Percentiles rank a stretch among this genome's conserved stretches.
Conservation (phyloP, 2,888 invertebrate species). For the Amiota minor region DNA sequence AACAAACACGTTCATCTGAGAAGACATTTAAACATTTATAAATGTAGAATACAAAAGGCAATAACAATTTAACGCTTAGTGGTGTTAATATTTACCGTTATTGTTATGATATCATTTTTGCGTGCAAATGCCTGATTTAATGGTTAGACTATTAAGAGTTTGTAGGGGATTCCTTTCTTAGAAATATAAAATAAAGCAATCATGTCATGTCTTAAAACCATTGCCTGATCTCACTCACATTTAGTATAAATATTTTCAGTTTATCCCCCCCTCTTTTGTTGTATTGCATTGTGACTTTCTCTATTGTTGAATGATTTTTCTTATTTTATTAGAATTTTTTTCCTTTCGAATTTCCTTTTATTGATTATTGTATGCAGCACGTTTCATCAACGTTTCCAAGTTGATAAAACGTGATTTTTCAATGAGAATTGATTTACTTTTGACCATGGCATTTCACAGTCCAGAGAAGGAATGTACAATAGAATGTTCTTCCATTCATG, state of each 20-base stretch:
- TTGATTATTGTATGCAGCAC: conserved; percentile 13
- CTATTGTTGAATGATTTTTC: background rate
- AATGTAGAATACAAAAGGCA: background rate
- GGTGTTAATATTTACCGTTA: conserved; percentile 33
- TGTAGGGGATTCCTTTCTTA: too few relatives aligned
- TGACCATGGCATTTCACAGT: conserved; percentile 12
- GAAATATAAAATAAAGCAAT: too few relatives aligned
- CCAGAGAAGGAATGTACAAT: background rate
- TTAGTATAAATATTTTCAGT: background rate
- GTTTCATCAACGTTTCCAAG: conserved; percentile 16
- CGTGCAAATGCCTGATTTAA: conserved; percentile 20
- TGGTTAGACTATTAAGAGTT: too few relatives aligned
- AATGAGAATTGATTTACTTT: background rate
- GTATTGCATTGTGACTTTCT: background rate
- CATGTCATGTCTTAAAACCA: too few relatives aligned
- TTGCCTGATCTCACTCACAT: too few relatives aligned
- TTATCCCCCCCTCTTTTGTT: background rate
- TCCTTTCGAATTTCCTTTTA: background rate
- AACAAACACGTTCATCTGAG: background rate
- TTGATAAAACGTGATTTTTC: conserved; percentile 19
- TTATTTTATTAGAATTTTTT: background rate
- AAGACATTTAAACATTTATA: background rate
- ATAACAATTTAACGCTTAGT: conserved; percentile 18
- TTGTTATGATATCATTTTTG: conserved; percentile 22
- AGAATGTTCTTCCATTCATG: too few relatives aligned